phyloP scores from a whole-genome alignment of 2,888 invertebrate species.

The Lacanobia oleracea region DNA sequence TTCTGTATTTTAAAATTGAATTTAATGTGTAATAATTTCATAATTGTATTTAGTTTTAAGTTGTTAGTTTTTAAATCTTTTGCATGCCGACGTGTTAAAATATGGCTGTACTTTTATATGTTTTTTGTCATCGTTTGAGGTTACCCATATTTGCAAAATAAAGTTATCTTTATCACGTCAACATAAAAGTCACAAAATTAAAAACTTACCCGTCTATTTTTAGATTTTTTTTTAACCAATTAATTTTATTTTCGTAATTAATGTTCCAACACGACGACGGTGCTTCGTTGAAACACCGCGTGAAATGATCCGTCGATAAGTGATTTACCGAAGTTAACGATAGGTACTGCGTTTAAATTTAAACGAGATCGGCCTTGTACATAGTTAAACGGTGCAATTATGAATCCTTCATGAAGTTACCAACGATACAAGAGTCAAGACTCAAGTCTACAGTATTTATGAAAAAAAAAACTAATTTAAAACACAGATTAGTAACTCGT shows the following conservation, averaged over 20 bases:
- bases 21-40: too few relatives aligned
- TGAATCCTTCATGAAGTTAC: neutral
- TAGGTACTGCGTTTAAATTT: slow-evolving; percentile 1
- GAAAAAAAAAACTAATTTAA: neutral
- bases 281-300: neutral
- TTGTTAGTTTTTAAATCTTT: too few relatives aligned
- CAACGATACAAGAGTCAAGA: neutral
- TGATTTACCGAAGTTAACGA: neutral
- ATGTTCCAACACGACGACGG: slow-evolving; percentile 11
- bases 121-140: too few relatives aligned
- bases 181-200: neutral
- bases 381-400: neutral
- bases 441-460: too few relatives aligned
- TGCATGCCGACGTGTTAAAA: too few relatives aligned
- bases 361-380: slow-evolving; percentile 35
- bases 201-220: slow-evolving; percentile 23
- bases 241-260: neutral
- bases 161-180: too few relatives aligned
- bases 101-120: too few relatives aligned
- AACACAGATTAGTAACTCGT: neutral
- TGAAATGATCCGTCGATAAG: neutral
- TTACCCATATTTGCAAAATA: too few relatives aligned
- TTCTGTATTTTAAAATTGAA: too few relatives aligned
- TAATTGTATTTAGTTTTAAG: too few relatives aligned
- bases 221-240: neutral